Evolutionary conservation across 2,888 invertebrate genomes (phyloP), one percentile per base, ranked within the genome.

Genomic region (Drosophila macrospina): DNA sequence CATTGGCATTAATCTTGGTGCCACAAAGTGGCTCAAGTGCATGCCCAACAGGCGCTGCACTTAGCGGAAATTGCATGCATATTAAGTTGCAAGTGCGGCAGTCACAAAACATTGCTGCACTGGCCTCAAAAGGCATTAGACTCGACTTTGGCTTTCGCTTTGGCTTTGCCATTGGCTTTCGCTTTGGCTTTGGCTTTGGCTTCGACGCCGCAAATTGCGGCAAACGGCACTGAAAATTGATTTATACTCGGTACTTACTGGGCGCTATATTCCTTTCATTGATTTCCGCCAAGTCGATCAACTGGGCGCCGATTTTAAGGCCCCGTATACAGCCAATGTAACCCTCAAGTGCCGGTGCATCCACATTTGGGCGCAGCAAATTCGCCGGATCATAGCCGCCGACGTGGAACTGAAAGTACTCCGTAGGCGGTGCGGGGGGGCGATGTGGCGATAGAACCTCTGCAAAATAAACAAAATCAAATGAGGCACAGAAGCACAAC

Each of bases 321-420:
- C 98, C 98, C 80, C 97, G 94, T 39, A 98, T 94, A 89, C 97
- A 97, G 1, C 98, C 97, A 5, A 97, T 95, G 88, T 97, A 97
- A 2, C 97, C 97, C 61, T 95, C 94, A 20, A 96, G 91, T 45
- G 91, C 83, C 24, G 93, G 90, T 34, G 93, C 91, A 77, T 93
- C 93, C 51, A 92, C 91, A 51, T 94, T 93, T 10, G 94, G 93
- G 73, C 94, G 93, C 63, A 95, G 91, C 80, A 95, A 92, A 72
- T 96, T 96, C 87, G 95, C 95, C 1, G 95, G 93, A 91, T 97
- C 97, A 88, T 95, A 97, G 10, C 97, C 97, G 34, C 97, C 98
- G 42, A 98, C 93, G 91, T 97, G 97, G 86, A 96, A 94, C 93
- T 97, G 97, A 89, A 97, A 97, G 91, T 98, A 98, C 88, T 97